A percentile compares a stretch with the other conserved stretches of the same genome.
Conservation (phyloP, 2,888 invertebrate genomes). For the Pyrgus malvae region DNA sequence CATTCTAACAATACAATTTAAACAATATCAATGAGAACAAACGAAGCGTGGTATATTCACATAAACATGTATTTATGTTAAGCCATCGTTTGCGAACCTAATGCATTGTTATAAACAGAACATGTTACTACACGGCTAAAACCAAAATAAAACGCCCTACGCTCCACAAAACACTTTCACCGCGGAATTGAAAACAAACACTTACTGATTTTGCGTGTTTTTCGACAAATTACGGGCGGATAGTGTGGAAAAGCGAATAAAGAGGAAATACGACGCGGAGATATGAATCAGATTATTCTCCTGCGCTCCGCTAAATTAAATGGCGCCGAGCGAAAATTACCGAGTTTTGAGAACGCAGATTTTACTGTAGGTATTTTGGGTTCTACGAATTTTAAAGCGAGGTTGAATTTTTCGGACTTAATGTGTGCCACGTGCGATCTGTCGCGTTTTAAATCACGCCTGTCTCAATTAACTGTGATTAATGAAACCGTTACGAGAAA, state of each 20-base stretch:
- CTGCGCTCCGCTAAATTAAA: conserved; percentile 55
- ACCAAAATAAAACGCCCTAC: conserved; percentile 19
- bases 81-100: neutral
- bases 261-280: conserved; percentile 54
- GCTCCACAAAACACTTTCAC: conserved; percentile 22
- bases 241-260: conserved; percentile 44
- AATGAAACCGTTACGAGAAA: too few relatives aligned
- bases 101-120: conserved; percentile 11
- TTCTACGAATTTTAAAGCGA: conserved; percentile 16
- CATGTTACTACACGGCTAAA: neutral
- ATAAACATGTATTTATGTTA: neutral
- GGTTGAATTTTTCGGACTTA: neutral
- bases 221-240: conserved; percentile 54
- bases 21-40: neutral
- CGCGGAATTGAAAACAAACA: conserved; percentile 40
- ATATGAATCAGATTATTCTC: conserved; percentile 69
- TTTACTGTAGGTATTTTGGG: conserved; percentile 14
- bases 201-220: conserved; percentile 54
- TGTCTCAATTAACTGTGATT: conserved; percentile 8
- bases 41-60: neutral
- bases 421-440: neutral
- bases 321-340: conserved; percentile 59
- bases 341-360: conserved; percentile 47
- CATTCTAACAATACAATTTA: conserved; percentile 3
- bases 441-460: conserved; percentile 7